Evolutionary conservation across 2,113 vertebrate species (phyloP).

Genomic region (Psittacula cyanocephala): DNA sequence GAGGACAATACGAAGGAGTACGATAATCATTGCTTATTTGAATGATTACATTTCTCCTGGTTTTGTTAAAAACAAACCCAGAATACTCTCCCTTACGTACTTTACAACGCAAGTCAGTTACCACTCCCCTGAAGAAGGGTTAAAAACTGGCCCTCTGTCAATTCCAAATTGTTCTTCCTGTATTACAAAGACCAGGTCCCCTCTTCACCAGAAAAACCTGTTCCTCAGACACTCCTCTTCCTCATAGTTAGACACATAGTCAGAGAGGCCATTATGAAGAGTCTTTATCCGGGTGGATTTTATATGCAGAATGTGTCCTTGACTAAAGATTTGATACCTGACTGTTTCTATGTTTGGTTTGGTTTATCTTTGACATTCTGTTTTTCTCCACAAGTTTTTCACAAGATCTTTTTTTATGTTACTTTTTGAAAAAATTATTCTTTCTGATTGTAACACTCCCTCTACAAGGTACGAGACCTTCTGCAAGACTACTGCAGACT

Average conservation of each 20-base stretch:
- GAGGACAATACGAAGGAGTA: background rate
- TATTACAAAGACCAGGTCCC: background rate
- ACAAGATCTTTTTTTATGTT: background rate
- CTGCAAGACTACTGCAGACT: background rate
- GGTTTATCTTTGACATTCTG: background rate
- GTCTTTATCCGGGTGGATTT: background rate
- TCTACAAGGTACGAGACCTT: background rate
- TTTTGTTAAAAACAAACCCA: background rate
- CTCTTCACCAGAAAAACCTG: constrained; percentile 47
- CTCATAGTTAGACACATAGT: background rate
- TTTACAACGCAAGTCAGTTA: background rate
- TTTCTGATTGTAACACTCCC: background rate
- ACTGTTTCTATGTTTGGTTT: background rate
- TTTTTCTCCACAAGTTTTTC: background rate
- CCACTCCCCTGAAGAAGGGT: background rate
- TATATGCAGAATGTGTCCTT: background rate
- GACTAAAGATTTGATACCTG: background rate
- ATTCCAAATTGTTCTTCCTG: background rate
- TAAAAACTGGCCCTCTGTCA: background rate
- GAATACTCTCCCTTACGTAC: background rate
- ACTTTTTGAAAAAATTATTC: background rate
- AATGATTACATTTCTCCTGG: background rate
- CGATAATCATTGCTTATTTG: background rate
- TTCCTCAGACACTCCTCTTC: constrained; percentile 31
- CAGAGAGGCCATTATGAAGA: background rate